Conservation (phyloP, 2,888 invertebrate genomes). For the Meghimatium bilineatum region DNA sequence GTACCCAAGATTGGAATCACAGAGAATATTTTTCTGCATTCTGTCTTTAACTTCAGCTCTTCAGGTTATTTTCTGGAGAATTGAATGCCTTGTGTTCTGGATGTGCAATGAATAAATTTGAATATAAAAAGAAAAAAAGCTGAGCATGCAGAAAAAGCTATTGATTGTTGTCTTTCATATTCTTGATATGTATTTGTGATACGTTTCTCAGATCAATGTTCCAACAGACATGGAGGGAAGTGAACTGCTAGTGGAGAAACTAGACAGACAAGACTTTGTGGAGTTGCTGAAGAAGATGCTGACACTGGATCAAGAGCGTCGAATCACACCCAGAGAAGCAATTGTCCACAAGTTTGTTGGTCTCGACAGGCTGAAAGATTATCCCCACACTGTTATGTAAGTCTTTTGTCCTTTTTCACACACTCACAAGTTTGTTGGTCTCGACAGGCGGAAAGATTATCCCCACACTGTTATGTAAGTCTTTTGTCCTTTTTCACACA, state of each 20-base stretch:
- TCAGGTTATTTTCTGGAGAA: no score
- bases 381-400: constrained; percentile 93
- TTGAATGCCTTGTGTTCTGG: no score
- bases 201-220: constrained; percentile 73
- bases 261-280: constrained; percentile 96
- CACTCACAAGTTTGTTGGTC: constrained; percentile 95
- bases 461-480: constrained; percentile 91
- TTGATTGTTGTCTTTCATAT: no score
- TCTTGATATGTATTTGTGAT: no score
- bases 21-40: no score
- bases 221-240: constrained; percentile 93
- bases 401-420: no score
- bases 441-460: constrained; percentile 94
- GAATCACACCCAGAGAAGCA: constrained; percentile 97
- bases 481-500: no score
- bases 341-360: constrained; percentile 96
- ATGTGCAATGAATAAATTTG: no score
- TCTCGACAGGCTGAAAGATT: constrained; percentile 92
- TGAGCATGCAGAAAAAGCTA: no score
- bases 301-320: constrained; percentile 96
- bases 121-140: no score
- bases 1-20: no score
- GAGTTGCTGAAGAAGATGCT: constrained; percentile 98
- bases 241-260: constrained; percentile 96
- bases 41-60: no score